Base-by-base conservation (phyloP, 2,797 vertebrate species). In the Coccyzus lansbergi region DNA sequence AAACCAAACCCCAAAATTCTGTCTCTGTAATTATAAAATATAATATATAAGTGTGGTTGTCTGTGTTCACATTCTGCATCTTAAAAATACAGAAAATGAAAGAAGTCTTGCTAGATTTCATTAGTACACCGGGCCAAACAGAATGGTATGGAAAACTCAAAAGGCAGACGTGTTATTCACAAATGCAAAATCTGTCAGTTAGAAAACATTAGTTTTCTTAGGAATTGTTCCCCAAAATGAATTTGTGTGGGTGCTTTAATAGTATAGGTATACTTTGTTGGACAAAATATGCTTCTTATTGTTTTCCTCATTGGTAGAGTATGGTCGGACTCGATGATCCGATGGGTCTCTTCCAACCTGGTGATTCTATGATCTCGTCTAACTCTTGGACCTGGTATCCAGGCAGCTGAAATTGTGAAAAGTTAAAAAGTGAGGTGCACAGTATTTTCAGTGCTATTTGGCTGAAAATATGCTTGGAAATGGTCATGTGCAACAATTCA, bases 121-220 rank as follows among this genome's bases (percentile, higher is more conserved):
- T 33, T 19, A 22, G 13, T 28, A 13, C 0, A 0, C 51, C 11
- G 25, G 34, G 25, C 48, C 1, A 1, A 24, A 46, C 44, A 10
- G 42, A 14, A 5, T 3, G 31, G 7, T 16, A 9, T 9, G 31
- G 44, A 58, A 59, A 44, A 33, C 64, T 24, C 28, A 15, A 16
- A 14, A 7, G 65, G 60, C 58, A 13, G 17, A 6, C 6, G 6
- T 21, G 34, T 21, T 49, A 36, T 88, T 85, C 69, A 63, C 24
- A 42, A 52, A 31, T 2, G 12, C 25, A n/a, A 21, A 11, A 10
- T 52, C 55, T 62, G 28, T 21, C 36, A 19, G 74, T 38, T 64
- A 10, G 44, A 36, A 75, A 80, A 79, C 2, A 4, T 65, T 59
- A n/a, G 0, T 44, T 72, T 83, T 59, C 63, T 5, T 74, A 10